phyloP scores from a whole-genome alignment of 2,797 vertebrate species.

The Todus mexicanus region DNA sequence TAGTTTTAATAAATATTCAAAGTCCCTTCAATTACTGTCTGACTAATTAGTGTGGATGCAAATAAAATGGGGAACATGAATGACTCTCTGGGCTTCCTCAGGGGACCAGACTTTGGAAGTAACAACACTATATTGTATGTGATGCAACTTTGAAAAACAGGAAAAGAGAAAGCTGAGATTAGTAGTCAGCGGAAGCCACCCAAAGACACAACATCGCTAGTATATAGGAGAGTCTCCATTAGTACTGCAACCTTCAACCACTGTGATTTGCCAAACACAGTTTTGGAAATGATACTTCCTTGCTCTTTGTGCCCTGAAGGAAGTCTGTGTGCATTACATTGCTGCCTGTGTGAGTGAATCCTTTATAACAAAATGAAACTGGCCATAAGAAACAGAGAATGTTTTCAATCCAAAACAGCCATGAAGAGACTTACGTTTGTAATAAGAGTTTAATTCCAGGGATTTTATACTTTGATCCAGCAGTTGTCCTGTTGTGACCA shows the following conservation, averaged over 20 bases:
- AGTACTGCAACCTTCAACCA: not conserved
- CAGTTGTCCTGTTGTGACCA: fast-evolving
- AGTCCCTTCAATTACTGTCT: conserved; percentile 25
- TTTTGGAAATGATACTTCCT: not conserved
- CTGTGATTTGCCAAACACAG: not conserved
- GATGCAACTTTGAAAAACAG: conserved; percentile 16
- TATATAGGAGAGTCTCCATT: not conserved
- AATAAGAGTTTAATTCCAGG: not conserved
- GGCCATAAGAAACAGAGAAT: not conserved
- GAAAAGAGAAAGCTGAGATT: not conserved
- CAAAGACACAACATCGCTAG: not conserved
- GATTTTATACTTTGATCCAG: not conserved
- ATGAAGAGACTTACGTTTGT: not conserved
- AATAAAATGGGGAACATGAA: conserved; percentile 26
- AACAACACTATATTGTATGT: not conserved
- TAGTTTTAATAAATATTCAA: conserved; percentile 52
- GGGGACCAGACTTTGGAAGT: not conserved
- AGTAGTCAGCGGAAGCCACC: not conserved
- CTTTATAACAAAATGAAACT: not conserved
- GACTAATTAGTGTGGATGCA: conserved; percentile 29
- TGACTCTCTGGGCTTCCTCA: conserved; percentile 35
- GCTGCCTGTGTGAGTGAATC: not conserved
- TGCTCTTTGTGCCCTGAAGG: not conserved
- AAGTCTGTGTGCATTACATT: not conserved
- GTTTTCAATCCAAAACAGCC: not conserved